phyloP scores from a whole-genome alignment of 2,888 invertebrate genomes.

The Chrysomela aeneicollis region DNA sequence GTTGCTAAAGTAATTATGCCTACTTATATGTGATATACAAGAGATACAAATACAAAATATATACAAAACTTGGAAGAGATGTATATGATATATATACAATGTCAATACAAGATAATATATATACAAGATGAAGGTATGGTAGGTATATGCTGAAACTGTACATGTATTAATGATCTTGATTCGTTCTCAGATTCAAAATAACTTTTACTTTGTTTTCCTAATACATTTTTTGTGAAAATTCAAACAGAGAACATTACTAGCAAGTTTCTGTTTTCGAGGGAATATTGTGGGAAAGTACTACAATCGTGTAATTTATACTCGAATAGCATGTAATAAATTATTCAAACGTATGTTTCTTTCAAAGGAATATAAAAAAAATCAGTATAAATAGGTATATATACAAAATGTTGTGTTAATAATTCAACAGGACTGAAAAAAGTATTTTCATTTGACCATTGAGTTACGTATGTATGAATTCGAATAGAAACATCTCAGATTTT shows the following conservation, averaged over 20 bases:
- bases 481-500: too few species aligned
- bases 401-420: too few species aligned
- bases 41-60: background rate
- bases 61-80: background rate
- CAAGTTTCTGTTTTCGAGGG: background rate
- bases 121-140: background rate
- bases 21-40: background rate
- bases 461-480: too few species aligned
- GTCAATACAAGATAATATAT: background rate
- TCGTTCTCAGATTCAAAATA: slow-evolving; percentile 2
- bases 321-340: too few species aligned
- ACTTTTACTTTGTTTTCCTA: slow-evolving; percentile 1
- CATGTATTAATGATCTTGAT: background rate
- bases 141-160: background rate
- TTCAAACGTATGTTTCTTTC: too few species aligned
- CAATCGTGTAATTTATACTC: too few species aligned
- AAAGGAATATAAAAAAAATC: too few species aligned
- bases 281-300: background rate
- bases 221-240: background rate
- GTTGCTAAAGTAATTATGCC: background rate
- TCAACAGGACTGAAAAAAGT: too few species aligned
- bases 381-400: too few species aligned
- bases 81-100: too few species aligned
- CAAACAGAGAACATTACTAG: background rate
- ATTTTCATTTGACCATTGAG: too few species aligned